Evolutionary conservation across 2,888 invertebrate genomes (phyloP).

Genomic region (Zootermopsis nevadensis): DNA sequence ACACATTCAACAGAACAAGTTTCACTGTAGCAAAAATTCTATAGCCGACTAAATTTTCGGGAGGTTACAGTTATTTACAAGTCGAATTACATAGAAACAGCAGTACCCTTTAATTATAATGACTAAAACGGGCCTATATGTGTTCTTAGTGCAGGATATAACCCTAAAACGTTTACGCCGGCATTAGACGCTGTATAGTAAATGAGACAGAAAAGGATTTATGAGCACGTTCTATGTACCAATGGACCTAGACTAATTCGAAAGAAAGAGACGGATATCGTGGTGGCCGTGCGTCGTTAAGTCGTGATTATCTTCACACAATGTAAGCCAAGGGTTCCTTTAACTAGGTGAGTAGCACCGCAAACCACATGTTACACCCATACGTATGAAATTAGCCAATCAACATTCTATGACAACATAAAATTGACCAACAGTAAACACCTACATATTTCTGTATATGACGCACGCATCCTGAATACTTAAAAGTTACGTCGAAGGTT

Average conservation of each 20-base stretch:
- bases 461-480: conserved; percentile 6
- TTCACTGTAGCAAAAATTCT: too few species aligned
- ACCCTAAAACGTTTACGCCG: neutral
- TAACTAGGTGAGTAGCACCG: conserved; percentile 15
- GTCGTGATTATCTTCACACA: neutral
- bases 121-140: too few species aligned
- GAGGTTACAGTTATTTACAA: too few species aligned
- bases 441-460: conserved; percentile 12
- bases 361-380: neutral
- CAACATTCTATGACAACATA: neutral
- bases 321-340: conserved; percentile 29
- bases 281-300: neutral
- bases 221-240: neutral
- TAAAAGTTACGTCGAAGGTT: conserved; percentile 6
- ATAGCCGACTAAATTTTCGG: too few species aligned
- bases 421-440: conserved; percentile 24
- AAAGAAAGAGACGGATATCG: neutral
- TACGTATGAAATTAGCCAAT: neutral
- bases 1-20: too few species aligned
- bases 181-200: neutral
- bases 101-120: too few species aligned
- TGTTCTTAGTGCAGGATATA: too few species aligned
- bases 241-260: neutral
- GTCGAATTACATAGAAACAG: too few species aligned
- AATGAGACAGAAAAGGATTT: neutral